These are phyloP conservation scores for Leptinotarsa defecta DNA, from an alignment of 1,140 invertebrate genomes.

Conservation along the genomic window DNA sequence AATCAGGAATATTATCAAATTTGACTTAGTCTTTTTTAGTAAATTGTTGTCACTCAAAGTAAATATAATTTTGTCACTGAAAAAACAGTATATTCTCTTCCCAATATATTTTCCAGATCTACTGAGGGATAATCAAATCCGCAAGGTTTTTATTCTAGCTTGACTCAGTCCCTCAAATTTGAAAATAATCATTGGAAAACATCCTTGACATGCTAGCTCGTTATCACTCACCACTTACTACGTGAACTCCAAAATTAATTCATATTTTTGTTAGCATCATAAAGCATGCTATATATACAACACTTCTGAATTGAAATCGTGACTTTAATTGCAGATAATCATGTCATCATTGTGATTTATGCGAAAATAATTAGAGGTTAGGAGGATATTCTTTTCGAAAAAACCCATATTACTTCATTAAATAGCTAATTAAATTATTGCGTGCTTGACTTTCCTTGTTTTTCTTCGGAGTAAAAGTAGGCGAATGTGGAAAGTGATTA, in stretches of 20 bases:
- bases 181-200: neutral
- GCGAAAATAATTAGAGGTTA: slow-evolving; percentile 14
- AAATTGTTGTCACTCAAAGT: too few species aligned
- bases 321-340: slow-evolving; percentile 18
- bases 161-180: too few species aligned
- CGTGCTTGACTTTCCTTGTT: slow-evolving; percentile 11
- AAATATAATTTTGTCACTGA: too few species aligned
- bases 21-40: too few species aligned
- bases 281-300: neutral
- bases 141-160: too few species aligned
- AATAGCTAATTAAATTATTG: slow-evolving; percentile 14
- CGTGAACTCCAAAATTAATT: neutral
- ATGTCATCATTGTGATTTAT: slow-evolving; percentile 20
- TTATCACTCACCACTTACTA: neutral
- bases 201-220: neutral
- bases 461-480: neutral
- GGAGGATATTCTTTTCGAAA: neutral
- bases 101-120: too few species aligned
- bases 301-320: slow-evolving; percentile 9
- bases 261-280: neutral
- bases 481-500: slow-evolving; percentile 6
- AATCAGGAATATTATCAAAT: too few species aligned
- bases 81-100: too few species aligned
- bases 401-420: slow-evolving; percentile 16
- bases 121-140: too few species aligned